Percentiles rank a stretch among this genome's conserved stretches.
phyloP scores from a whole-genome alignment of 1,140 invertebrate species.

The Nylanderia fulva region DNA sequence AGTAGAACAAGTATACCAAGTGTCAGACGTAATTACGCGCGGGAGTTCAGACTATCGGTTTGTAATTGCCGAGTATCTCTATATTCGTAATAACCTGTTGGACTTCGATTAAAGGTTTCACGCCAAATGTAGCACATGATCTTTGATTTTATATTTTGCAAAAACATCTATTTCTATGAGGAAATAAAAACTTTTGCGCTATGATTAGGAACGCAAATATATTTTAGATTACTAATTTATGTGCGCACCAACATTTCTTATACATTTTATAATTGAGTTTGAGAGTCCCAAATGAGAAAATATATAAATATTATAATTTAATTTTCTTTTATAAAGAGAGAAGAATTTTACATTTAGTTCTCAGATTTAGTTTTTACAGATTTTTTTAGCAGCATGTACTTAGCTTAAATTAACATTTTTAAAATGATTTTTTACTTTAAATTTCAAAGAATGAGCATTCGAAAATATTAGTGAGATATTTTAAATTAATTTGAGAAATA shows the following conservation, averaged over 20 bases:
- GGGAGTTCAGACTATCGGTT: slow-evolving; percentile 57
- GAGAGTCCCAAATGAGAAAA: background rate
- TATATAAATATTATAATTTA: background rate
- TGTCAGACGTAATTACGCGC: slow-evolving; percentile 73
- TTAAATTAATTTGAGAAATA: slow-evolving; percentile 27
- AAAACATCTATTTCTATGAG: background rate
- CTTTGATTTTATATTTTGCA: background rate
- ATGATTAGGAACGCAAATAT: background rate
- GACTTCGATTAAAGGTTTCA: slow-evolving; percentile 63
- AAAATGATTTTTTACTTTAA: background rate
- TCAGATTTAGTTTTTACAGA: background rate
- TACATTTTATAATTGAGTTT: background rate
- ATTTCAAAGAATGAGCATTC: background rate
- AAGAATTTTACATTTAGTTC: background rate
- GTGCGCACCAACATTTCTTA: background rate
- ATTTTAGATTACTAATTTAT: slow-evolving; percentile 7
- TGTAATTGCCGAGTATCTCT: slow-evolving; percentile 69
- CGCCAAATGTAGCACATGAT: slow-evolving; percentile 6
- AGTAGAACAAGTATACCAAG: slow-evolving; percentile 66
- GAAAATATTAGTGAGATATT: background rate
- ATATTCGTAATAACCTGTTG: slow-evolving; percentile 74
- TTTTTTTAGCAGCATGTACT: background rate
- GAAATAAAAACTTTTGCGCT: background rate
- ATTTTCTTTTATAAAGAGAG: background rate
- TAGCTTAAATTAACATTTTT: background rate